phyloP scores from a whole-genome alignment of 2,888 invertebrate species.

The Agapetus fuscipes region DNA sequence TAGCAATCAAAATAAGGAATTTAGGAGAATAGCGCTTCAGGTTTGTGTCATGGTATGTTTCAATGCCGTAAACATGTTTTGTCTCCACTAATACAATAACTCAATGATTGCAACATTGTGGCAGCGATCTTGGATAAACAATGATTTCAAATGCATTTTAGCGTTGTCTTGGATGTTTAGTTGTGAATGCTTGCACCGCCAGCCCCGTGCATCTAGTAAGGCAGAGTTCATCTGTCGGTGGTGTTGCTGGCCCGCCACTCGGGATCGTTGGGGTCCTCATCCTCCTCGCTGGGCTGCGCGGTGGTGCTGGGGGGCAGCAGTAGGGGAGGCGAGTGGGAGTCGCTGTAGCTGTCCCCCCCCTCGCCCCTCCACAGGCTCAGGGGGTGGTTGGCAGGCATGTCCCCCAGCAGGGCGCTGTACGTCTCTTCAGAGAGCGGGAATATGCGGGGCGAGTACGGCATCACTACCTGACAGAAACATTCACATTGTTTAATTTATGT shows the following conservation, averaged over 20 bases:
- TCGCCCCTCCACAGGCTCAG: slow-evolving; percentile 5
- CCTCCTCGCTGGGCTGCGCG: slow-evolving; percentile 6
- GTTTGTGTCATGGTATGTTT: no score
- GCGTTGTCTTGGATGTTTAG: slow-evolving; percentile 10
- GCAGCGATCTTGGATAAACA: slow-evolving; percentile 1
- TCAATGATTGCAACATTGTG: no score
- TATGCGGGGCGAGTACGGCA: slow-evolving; percentile 63
- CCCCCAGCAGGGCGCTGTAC: slow-evolving; percentile 57
- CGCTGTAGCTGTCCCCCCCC: slow-evolving; percentile 27
- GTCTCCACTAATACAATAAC: no score
- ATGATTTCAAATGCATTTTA: slow-evolving; percentile 2
- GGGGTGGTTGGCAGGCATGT: slow-evolving; percentile 57
- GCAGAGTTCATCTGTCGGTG: slow-evolving; percentile 16
- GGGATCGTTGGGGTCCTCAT: slow-evolving; percentile 79
- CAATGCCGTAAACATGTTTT: no score
- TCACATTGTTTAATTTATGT: no score
- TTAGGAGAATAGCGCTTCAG: no score
- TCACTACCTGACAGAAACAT: no score
- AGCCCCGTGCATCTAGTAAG: no score
- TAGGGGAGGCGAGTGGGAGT: slow-evolving; percentile 27
- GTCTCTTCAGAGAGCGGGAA: slow-evolving; percentile 66
- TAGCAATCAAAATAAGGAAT: no score
- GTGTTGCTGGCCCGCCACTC: slow-evolving; percentile 58
- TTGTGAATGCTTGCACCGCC: no score
- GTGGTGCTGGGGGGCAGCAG: slow-evolving; percentile 30